A percentile compares a stretch with the other conserved stretches of the same genome.
Evolutionary conservation across 2,888 invertebrate genomes (phyloP).

Genomic region (Endotricha flammealis): DNA sequence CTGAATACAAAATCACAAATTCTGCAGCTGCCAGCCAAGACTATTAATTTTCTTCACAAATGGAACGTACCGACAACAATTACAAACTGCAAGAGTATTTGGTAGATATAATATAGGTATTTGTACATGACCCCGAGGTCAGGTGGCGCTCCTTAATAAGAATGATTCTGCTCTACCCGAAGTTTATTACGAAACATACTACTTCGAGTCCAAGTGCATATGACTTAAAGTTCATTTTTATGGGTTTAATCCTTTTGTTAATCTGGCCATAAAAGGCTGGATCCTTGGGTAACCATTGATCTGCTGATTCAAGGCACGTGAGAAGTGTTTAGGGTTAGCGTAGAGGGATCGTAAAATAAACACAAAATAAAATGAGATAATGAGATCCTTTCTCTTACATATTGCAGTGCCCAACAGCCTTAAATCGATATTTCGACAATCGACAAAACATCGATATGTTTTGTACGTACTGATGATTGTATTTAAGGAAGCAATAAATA

Average conservation of each 20-base stretch:
- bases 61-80: conserved; percentile 26
- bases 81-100: conserved; percentile 18
- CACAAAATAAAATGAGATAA: too few relatives aligned
- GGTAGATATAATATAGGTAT: conserved; percentile 28
- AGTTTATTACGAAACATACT: conserved; percentile 16
- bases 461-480: too few relatives aligned
- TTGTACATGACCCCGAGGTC: conserved; percentile 43
- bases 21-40: too few relatives aligned
- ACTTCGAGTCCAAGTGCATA: conserved; percentile 21
- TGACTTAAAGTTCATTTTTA: conserved; percentile 24
- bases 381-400: too few relatives aligned
- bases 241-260: conserved; percentile 12
- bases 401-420: too few relatives aligned
- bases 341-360: too few relatives aligned
- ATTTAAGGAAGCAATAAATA: too few relatives aligned
- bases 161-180: conserved; percentile 23
- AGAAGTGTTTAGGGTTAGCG: too few relatives aligned
- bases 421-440: too few relatives aligned
- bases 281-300: conserved; percentile 27
- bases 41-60: conserved; percentile 22
- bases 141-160: conserved; percentile 35
- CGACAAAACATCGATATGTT: too few relatives aligned
- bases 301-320: too few relatives aligned
- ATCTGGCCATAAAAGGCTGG: conserved; percentile 27
- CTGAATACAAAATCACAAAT: too few relatives aligned